These are phyloP conservation scores for Acrossocheilus wenchowensis DNA, from an alignment of 2,797 vertebrate genomes.

Conservation along the genomic window DNA sequence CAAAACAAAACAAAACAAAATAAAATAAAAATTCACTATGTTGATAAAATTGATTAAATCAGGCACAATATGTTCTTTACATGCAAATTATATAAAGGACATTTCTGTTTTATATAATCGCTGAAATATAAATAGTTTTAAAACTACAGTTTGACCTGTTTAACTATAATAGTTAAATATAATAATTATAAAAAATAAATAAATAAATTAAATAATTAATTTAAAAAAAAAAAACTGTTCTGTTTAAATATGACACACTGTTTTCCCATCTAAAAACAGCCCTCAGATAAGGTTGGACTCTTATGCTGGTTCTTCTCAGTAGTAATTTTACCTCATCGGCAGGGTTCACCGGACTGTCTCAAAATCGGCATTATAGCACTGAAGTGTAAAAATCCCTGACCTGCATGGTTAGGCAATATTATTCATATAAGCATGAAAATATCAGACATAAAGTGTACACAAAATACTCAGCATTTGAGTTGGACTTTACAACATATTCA, in stretches of 20 bases:
- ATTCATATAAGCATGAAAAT: conserved; percentile 14
- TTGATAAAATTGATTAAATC: no score
- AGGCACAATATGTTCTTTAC: not conserved
- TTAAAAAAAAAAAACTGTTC: not conserved
- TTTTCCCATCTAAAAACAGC: not conserved
- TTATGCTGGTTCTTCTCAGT: not conserved
- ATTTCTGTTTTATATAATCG: not conserved
- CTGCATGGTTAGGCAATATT: not conserved
- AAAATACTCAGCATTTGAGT: not conserved
- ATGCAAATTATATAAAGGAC: not conserved
- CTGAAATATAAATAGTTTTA: not conserved
- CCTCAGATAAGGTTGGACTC: not conserved
- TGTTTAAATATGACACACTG: not conserved
- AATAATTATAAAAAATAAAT: no score
- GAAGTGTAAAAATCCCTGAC: conserved; percentile 31
- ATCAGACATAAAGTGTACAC: not conserved
- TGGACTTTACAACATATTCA: not conserved
- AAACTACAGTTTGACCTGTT: no score
- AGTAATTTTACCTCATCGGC: not conserved
- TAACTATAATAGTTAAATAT: no score
- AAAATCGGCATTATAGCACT: conserved; percentile 29
- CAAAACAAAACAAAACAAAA: not conserved
- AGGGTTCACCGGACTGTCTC: conserved; percentile 10
- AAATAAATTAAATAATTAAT: no score
- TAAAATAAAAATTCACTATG: not conserved